phyloP scores from a whole-genome alignment of 2,888 invertebrate genomes.

The Pyrgus malvae region DNA sequence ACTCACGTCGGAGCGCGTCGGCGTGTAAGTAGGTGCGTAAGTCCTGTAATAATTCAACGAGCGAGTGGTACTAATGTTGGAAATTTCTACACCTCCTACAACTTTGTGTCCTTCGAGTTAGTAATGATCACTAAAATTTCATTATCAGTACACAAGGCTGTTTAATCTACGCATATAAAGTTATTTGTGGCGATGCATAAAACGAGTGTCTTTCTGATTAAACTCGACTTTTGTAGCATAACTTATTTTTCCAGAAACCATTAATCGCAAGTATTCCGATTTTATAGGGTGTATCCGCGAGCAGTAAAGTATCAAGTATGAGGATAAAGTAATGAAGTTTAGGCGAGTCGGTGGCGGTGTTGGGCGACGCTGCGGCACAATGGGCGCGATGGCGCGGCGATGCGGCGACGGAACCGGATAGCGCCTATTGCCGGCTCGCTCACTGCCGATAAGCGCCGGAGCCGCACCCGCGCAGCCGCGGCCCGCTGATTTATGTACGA shows the following conservation, averaged over 20 bases:
- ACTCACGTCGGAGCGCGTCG: slow-evolving; percentile 60
- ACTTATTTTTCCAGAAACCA: background rate
- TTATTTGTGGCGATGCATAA: background rate
- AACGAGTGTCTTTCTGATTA: background rate
- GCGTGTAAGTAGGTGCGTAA: slow-evolving; percentile 70
- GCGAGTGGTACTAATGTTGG: slow-evolving; percentile 72
- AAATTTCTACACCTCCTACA: slow-evolving; percentile 48
- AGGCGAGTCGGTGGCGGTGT: slow-evolving; percentile 44
- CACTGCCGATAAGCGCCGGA: slow-evolving; percentile 63
- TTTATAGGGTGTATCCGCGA: slow-evolving; percentile 37
- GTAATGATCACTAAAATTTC: background rate
- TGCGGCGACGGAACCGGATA: slow-evolving; percentile 78
- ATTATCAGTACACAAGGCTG: background rate
- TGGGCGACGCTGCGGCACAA: slow-evolving; percentile 51
- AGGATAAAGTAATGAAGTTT: slow-evolving; percentile 68
- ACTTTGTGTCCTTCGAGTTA: slow-evolving; percentile 57
- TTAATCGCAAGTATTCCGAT: background rate
- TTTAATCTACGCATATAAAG: background rate
- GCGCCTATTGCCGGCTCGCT: slow-evolving; percentile 75
- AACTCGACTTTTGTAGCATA: background rate
- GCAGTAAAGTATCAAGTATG: slow-evolving; percentile 53
- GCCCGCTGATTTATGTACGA: slow-evolving; percentile 78
- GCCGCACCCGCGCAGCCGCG: slow-evolving; percentile 48
- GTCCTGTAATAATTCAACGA: slow-evolving; percentile 73
- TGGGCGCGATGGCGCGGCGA: slow-evolving; percentile 48